A percentile compares a stretch with the other conserved stretches of the same genome.
phyloP scores from a whole-genome alignment of 37 sponge, comb jelly and placozoan genomes.

The Chondrilla cf. caribensis region DNA sequence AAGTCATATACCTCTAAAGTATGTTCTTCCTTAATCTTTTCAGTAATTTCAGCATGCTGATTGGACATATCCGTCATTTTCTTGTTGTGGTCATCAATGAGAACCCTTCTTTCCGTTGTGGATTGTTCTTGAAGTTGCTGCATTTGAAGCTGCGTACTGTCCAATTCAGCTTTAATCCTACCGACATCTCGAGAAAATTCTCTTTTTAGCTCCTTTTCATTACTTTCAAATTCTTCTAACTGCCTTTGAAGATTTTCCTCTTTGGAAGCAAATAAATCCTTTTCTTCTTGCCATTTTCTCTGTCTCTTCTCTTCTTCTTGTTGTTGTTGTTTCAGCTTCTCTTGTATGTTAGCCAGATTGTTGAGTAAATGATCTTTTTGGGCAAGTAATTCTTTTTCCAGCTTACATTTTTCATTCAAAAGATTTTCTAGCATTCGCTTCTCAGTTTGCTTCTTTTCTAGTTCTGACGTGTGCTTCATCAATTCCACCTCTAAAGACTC shows the following conservation, averaged over 20 bases:
- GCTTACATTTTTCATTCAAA: conserved; percentile 61
- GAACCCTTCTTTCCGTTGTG: background rate
- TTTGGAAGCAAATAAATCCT: background rate
- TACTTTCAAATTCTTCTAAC: background rate
- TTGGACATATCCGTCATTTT: conserved; percentile 1
- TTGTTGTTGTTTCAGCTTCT: conserved; percentile 28
- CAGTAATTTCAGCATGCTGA: background rate
- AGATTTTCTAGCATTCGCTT: conserved; percentile 62
- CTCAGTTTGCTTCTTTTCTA: conserved; percentile 50
- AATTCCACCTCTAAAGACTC: conserved; percentile 48
- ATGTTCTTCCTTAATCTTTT: background rate
- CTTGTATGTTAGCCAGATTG: conserved; percentile 50
- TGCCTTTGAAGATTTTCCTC: background rate
- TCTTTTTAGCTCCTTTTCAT: background rate
- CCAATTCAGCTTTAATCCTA: background rate
- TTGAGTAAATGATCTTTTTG: conserved; percentile 50
- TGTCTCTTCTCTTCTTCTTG: background rate
- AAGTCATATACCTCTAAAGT: background rate
- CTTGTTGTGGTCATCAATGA: background rate
- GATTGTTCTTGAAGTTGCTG: background rate
- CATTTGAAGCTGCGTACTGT: background rate
- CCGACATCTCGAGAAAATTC: background rate
- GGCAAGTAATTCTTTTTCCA: conserved; percentile 64
- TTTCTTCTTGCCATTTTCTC: background rate
- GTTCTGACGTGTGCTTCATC: conserved; percentile 42